Base-by-base conservation (phyloP, 2,797 vertebrate genomes). In the Dermochelys coriacea region DNA sequence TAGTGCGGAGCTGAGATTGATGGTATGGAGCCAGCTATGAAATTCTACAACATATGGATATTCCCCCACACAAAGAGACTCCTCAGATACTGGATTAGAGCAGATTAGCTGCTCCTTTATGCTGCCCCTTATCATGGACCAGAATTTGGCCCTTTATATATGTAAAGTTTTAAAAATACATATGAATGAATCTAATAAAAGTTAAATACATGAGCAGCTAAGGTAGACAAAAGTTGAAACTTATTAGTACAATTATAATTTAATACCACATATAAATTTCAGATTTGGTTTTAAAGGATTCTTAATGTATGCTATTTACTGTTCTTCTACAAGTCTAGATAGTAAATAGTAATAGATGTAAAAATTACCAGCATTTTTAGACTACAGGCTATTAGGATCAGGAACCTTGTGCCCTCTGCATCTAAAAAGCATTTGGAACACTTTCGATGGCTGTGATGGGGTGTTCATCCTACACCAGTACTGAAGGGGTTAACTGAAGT, bases 111-210 rank as follows among this genome's bases (percentile, higher is more conserved):
- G 37, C 50, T 85, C 27, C 50, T 5, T 18, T 94, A 75, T 83
- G 6, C 47, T 74, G 45, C 7, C 5, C 6, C 6, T 71, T 68
- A 64, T 84, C 57, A 59, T 75, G 90, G n/a, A 55, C 50, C 1
- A 31, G 7, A 55, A 47, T 3, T 19, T 93, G 16, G 81, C 88
- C 9, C 29, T 91, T 84, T 74, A 10, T 51, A 34, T 12, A 16
- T 29, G n/a, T 6, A 82, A 54, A 61, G 3, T 27, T 78, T 97
- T 80, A 15, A 87, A 94, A 96, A 85, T 71, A 64, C 5, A 84
- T 37, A 27, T 47, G 6, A 16, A 52, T 87, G 15, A 74, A 86
- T 51, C 51, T 64, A 78, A 18, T 37, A n/a, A n/a, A 68, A n/a
- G 71, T 54, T 84, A 91, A 47, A 68, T 50, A 78, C 14, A 61